Evolutionary conservation across 2,888 invertebrate species (phyloP), one percentile per base, ranked within the genome.

Genomic region (Drosophila ezoana): DNA sequence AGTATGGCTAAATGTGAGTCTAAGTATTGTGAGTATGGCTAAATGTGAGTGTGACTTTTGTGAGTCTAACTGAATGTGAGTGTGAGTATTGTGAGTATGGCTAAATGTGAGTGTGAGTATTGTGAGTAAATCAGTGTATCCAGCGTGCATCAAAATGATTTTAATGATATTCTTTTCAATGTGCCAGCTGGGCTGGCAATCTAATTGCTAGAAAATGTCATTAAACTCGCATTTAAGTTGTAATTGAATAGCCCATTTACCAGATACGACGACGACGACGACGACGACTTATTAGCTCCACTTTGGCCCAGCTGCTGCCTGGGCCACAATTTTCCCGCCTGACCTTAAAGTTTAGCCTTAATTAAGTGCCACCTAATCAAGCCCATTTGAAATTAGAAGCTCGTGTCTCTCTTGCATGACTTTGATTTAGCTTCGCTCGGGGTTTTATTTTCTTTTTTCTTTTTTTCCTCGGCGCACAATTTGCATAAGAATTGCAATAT

Each of bases 341-440:
- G 81, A 82, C 86, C 83, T 87, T 72, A 70, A 70, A 68, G 67
- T 49, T 44, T 47, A 28, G 62, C 49, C 44, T 59, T 78, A 80
- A 82, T 86, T 83, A 72, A 82, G 80, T 81, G 70, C 59, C 70
- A 69, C 66, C 75, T 71, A 76, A 72, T 66, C 72, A 79, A 79
- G 84, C 35, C 43, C 51, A 51, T 51, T 38, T 41, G 57, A 44
- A 57, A 68, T 73, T 52, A 52, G 28, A 28, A 45, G 52, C 58
- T 54, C 43, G 23, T 53, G 40, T 40, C 63, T 60, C 35, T 40
- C 28, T 33, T 23, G 23, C 43, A 16, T 54, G 72, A 59, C 76
- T 59, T 72, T 71, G 58, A 66, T 41, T 57, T 37, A 38, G 52
- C 28, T 20, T 20, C 32, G 38, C 4, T 4, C 18, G 28, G 23